Evolutionary conservation across 2,113 vertebrate genomes (phyloP).

Genomic region (Nycticebus coucang): DNA sequence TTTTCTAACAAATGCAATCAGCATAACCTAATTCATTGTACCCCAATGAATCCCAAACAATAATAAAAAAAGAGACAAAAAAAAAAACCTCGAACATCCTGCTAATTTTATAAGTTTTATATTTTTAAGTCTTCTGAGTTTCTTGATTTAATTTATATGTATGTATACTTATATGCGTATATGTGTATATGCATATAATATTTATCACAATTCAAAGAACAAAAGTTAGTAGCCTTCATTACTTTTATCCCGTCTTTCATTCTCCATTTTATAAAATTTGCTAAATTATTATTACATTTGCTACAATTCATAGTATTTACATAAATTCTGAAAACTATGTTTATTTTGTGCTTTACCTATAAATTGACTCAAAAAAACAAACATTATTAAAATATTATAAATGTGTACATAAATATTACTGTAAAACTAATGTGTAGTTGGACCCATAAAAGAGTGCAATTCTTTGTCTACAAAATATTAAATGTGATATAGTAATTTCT

Average conservation of each 20-base stretch:
- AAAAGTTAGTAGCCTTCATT: neutral
- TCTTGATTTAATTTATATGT: neutral
- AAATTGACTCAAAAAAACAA: neutral
- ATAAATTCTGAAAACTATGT: neutral
- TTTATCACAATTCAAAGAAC: neutral
- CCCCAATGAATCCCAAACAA: too few species aligned
- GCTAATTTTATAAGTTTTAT: neutral
- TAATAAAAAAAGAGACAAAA: too few species aligned
- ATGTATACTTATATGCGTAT: fast-evolving
- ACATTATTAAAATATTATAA: neutral
- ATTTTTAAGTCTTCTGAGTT: neutral
- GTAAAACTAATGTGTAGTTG: neutral
- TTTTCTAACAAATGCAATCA: too few species aligned
- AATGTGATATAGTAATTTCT: neutral
- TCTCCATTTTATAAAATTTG: neutral
- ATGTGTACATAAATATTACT: neutral
- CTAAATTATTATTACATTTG: neutral
- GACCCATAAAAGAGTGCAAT: neutral
- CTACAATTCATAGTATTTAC: neutral
- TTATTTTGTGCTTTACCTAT: neutral
- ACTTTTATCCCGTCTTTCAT: neutral
- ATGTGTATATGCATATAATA: neutral
- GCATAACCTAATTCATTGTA: too few species aligned
- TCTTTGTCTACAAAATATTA: neutral
- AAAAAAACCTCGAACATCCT: too few species aligned